Evolutionary conservation across 1,140 invertebrate species (phyloP), one percentile per base, ranked within the genome.

Genomic region (Drosophila miranda): DNA sequence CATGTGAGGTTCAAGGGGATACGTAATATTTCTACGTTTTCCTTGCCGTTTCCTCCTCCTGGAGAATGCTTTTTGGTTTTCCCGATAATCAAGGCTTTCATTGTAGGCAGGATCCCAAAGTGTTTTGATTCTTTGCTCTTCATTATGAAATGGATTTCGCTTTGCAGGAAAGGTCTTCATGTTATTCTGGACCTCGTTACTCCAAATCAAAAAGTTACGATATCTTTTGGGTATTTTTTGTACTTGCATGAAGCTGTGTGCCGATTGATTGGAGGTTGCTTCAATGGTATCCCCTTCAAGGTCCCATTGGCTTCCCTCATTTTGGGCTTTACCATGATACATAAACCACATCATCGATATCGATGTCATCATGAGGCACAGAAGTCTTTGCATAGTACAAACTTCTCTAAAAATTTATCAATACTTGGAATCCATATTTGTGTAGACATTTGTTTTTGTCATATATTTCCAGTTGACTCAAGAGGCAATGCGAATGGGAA

Each of bases 301-400:
- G 30, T 49, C 26, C 43, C 55, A 41, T 14, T 43, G 51, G 3
- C 7, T 30, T 50, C 11, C 50, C 6, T 45, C 14, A 46, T 55
- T 51, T 28, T 23, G n/a, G 13, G 3, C 13, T 23, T 5, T 38
- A 38, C 34, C 4, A 38, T 13, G 34, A 38, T 38, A 52, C 51
- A 52, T 46, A 26, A 42, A 28, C 19, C 41, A 30, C 19, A 68
- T 45, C 48, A 74, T 21, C 42, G 60, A 52, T 52, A 54, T 26
- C 14, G 45, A 49, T 62, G 48, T 42, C 54, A 62, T 66, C 60
- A 75, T 59, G 70, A 75, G 49, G 44, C n/a, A 59, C 23, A 66
- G 41, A 28, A 74, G 48, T 54, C 66, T 50, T 59, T 45, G 52
- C 71, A 74, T 66, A 49, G 14, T 57, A 44, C 21, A 56, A 21